Percentiles rank a stretch among this genome's conserved stretches.
phyloP scores from a whole-genome alignment of 2,113 vertebrate species.

The Dinomys branickii region DNA sequence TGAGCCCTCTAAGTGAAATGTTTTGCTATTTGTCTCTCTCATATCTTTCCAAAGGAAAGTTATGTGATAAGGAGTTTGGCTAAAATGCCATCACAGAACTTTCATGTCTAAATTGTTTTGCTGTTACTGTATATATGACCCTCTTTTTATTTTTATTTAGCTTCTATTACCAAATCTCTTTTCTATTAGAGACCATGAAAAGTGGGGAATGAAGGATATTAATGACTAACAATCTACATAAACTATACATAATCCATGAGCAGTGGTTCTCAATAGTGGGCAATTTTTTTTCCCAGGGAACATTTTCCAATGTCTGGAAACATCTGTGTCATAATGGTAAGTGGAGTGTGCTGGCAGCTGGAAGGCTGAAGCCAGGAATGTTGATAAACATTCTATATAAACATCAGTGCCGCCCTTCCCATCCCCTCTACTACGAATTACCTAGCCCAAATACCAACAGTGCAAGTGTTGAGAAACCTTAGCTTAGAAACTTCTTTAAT shows the following conservation, averaged over 20 bases:
- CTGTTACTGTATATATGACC: background rate
- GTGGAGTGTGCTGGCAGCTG: background rate
- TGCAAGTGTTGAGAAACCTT: background rate
- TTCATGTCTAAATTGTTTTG: background rate
- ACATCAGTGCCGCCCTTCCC: background rate
- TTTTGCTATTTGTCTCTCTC: slow-evolving; percentile 31
- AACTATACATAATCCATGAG: background rate
- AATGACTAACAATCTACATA: slow-evolving; percentile 11
- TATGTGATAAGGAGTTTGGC: background rate
- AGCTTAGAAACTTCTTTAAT: slow-evolving; percentile 29
- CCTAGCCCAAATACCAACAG: background rate
- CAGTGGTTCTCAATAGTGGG: background rate
- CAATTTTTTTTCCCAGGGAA: background rate
- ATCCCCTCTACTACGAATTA: background rate
- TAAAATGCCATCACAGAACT: background rate
- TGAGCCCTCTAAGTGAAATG: background rate
- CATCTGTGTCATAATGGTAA: background rate
- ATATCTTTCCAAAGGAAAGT: slow-evolving; percentile 36
- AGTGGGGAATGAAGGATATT: background rate
- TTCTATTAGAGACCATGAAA: background rate
- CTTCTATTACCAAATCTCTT: background rate
- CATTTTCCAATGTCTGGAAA: background rate
- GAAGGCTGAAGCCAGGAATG: background rate
- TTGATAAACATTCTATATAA: background rate
- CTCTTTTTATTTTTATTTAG: slow-evolving; percentile 1